phyloP scores from a whole-genome alignment of 2,113 vertebrate genomes.

The Myotis yumanensis region DNA sequence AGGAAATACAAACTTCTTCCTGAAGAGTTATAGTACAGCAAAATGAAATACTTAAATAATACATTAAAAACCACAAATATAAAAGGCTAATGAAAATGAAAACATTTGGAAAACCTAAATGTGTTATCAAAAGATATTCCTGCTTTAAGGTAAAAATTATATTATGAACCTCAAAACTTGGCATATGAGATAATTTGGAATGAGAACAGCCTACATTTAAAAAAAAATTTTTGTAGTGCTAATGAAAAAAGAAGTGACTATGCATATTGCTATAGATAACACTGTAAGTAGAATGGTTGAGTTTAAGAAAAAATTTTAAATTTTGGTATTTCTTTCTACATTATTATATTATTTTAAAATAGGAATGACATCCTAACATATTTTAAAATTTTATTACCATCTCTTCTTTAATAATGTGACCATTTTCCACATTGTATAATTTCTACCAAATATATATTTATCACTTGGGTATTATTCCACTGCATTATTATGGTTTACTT shows the following conservation, averaged over 20 bases:
- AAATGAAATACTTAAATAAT: conserved; percentile 30
- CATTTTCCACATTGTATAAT: background rate
- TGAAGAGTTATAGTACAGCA: background rate
- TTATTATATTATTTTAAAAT: background rate
- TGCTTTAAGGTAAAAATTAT: background rate
- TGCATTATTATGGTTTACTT: background rate
- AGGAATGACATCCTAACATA: background rate
- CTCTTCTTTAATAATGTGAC: background rate
- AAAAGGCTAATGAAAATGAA: background rate
- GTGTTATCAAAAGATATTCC: background rate
- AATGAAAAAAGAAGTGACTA: background rate
- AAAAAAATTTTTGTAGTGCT: background rate
- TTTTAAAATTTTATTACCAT: background rate
- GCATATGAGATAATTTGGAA: background rate
- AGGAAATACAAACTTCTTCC: conserved; percentile 29
- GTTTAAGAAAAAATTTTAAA: background rate
- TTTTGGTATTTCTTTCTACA: background rate
- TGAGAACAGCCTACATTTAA: background rate
- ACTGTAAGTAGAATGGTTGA: background rate
- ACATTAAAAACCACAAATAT: background rate
- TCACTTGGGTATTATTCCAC: background rate
- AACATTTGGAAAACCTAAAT: conserved; percentile 17
- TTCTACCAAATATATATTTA: background rate
- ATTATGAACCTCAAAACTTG: background rate
- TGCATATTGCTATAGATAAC: background rate